Evolutionary conservation across 35 echinoderm and acorn worm genomes (phyloP).

Genomic region (Holothuria glaberrima): DNA sequence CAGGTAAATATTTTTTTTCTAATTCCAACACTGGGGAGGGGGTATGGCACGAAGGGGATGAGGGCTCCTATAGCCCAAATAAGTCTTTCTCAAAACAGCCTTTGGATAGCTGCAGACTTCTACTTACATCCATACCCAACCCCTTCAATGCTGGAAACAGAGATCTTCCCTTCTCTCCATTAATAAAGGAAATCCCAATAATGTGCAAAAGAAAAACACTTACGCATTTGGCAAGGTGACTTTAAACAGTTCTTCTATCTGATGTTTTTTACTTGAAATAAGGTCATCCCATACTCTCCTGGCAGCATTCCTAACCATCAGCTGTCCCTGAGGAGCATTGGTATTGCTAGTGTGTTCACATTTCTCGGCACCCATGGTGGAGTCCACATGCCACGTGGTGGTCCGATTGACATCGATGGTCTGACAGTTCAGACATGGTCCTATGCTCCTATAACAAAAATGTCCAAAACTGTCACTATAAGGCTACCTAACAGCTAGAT

Average conservation of each 20-base stretch:
- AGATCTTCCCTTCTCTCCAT: no score
- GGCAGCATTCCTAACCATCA: conserved; percentile 89
- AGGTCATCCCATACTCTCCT: conserved; percentile 93
- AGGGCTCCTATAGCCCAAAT: no score
- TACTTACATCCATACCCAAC: no score
- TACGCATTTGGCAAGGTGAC: conserved; percentile 95
- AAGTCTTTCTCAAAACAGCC: no score
- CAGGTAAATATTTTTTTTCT: no score
- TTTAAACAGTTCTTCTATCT: conserved; percentile 98
- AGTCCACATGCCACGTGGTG: conserved; percentile 96
- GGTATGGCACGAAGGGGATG: no score
- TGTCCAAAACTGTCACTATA: no score
- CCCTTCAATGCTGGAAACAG: no score
- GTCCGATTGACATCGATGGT: conserved; percentile 73
- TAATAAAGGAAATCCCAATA: no score
- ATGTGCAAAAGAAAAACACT: conserved; percentile 20
- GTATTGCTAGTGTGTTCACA: conserved; percentile 40
- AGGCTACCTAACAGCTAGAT: no score
- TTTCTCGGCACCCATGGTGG: conserved; percentile 53
- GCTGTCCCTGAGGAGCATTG: conserved; percentile 70
- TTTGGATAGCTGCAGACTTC: no score
- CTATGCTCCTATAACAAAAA: conserved; percentile 25
- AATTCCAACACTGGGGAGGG: no score
- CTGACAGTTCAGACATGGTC: conserved; percentile 69
- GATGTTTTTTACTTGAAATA: conserved; percentile 83